Evolutionary conservation across 2,888 invertebrate genomes (phyloP).

Genomic region (Boloria euphrosyne): DNA sequence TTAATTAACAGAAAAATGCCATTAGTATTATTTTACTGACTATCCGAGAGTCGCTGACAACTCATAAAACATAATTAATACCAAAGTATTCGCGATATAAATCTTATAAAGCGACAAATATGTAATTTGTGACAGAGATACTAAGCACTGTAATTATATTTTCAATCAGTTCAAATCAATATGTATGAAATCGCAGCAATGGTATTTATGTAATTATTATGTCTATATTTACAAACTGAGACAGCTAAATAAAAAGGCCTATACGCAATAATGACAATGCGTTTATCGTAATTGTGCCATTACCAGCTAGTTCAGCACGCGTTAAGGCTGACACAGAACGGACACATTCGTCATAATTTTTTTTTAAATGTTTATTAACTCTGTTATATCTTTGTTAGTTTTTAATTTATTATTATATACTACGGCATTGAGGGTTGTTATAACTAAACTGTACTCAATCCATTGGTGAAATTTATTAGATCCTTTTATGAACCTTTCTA

Average conservation of each 20-base stretch:
- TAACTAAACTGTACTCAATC: too few species aligned
- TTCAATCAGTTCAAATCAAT: conserved; percentile 43
- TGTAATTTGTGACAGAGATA: conserved; percentile 35
- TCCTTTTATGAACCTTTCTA: too few species aligned
- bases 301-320: conserved; percentile 35
- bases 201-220: conserved; percentile 46
- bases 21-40: not conserved
- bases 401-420: not conserved
- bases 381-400: not conserved
- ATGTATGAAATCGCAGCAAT: conserved; percentile 40
- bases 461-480: too few species aligned
- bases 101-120: conserved; percentile 37
- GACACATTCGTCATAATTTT: not conserved
- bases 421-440: too few species aligned
- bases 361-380: not conserved
- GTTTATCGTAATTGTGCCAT: conserved; percentile 45
- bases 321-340: conserved; percentile 24
- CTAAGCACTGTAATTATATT: conserved; percentile 36
- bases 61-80: conserved; percentile 23
- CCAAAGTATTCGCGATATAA: conserved; percentile 28
- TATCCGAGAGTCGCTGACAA: conserved; percentile 15
- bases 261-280: conserved; percentile 47
- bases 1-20: too few species aligned
- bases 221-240: conserved; percentile 42
- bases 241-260: conserved; percentile 44